Conservation (phyloP, 1,140 invertebrate species). For the Zaprionus capensis region DNA sequence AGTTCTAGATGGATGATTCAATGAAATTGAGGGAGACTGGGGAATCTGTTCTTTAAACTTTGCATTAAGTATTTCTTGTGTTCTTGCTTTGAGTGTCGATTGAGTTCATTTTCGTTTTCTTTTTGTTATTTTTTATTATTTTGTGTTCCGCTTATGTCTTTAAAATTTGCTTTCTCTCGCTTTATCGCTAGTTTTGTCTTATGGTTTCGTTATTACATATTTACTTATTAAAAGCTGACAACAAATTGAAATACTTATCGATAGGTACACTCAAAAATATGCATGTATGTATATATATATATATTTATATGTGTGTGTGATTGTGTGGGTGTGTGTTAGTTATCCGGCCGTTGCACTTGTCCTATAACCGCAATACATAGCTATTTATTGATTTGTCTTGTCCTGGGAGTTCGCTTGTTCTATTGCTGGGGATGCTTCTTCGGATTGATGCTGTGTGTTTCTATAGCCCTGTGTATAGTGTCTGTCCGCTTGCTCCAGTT, state of each 20-base stretch:
- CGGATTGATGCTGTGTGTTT: background rate
- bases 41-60: slow-evolving; percentile 35
- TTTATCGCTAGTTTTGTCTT: slow-evolving; percentile 58
- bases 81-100: slow-evolving; percentile 30
- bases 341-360: slow-evolving; percentile 16
- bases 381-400: slow-evolving; percentile 68
- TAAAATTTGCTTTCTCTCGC: slow-evolving; percentile 67
- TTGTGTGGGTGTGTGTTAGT: slow-evolving; percentile 10
- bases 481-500: slow-evolving; percentile 45
- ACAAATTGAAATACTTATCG: slow-evolving; percentile 80
- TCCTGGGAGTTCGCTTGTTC: slow-evolving; percentile 30
- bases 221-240: slow-evolving; percentile 80
- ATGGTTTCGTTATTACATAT: slow-evolving; percentile 52
- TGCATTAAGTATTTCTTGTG: slow-evolving; percentile 32
- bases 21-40: slow-evolving; percentile 10
- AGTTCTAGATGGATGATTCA: slow-evolving; percentile 5
- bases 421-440: slow-evolving; percentile 14
- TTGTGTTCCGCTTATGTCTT: slow-evolving; percentile 23
- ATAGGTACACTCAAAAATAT: slow-evolving; percentile 78
- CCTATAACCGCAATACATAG: slow-evolving; percentile 30
- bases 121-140: background rate
- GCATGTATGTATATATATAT: slow-evolving; percentile 29
- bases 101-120: slow-evolving; percentile 22
- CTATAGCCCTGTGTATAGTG: slow-evolving; percentile 33
- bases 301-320: background rate